phyloP scores from a whole-genome alignment of 2,113 vertebrate species.

The Triplophysa siluroides region DNA sequence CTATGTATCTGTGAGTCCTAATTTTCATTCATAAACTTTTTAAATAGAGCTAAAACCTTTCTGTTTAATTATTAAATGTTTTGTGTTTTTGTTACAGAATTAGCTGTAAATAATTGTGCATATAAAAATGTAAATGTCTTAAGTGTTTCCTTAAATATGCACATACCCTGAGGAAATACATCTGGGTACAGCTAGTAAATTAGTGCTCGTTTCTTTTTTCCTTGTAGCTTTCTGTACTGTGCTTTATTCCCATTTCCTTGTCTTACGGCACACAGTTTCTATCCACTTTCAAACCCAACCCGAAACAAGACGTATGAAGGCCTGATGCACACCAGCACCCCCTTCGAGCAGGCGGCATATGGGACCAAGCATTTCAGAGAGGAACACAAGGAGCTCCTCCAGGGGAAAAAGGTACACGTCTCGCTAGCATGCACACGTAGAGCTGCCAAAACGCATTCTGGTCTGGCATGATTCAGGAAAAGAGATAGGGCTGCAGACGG shows the following conservation, averaged over 20 bases:
- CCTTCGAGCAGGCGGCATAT: slow-evolving; percentile 64
- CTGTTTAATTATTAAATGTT: no score
- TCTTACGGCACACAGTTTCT: slow-evolving; percentile 71
- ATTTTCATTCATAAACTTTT: no score
- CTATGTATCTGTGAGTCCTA: no score
- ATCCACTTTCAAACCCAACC: slow-evolving; percentile 73
- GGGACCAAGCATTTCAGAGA: slow-evolving; percentile 75
- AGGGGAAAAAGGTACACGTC: slow-evolving; percentile 73
- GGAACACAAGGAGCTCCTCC: slow-evolving; percentile 69
- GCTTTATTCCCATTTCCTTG: slow-evolving; percentile 9
- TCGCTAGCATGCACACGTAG: slow-evolving; percentile 16
- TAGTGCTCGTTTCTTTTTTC: no score
- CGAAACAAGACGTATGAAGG: slow-evolving; percentile 70
- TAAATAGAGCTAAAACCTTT: no score
- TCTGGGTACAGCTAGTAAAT: no score
- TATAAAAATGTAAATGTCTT: no score
- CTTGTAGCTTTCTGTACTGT: not conserved
- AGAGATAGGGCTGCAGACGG: not conserved
- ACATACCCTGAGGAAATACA: no score
- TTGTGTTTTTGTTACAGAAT: no score
- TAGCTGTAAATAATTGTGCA: no score
- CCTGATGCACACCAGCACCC: slow-evolving; percentile 66
- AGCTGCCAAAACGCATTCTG: slow-evolving; percentile 11
- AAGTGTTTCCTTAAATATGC: no score
- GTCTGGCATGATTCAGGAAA: slow-evolving; percentile 10